These are phyloP conservation scores for Conus ventricosus DNA, from an alignment of 1,140 invertebrate genomes.

Conservation along the genomic window DNA sequence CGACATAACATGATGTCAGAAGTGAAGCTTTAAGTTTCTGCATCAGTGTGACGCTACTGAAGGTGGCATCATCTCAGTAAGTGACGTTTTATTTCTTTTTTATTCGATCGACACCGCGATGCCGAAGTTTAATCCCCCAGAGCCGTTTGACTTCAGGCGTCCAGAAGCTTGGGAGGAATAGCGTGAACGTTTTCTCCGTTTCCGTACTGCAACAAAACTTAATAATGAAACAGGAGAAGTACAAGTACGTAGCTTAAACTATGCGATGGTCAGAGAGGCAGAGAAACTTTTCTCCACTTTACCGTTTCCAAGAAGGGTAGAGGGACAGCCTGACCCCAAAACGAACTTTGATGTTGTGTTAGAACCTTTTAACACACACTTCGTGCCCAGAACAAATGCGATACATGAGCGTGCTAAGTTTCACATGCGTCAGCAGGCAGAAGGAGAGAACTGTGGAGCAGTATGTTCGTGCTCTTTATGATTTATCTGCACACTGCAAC, in stretches of 20 bases:
- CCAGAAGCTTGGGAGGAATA: too few species aligned
- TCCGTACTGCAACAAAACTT: too few species aligned
- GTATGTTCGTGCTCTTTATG: not conserved
- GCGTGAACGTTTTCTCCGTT: too few species aligned
- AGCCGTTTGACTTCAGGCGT: too few species aligned
- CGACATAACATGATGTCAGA: too few species aligned
- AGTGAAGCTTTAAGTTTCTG: too few species aligned
- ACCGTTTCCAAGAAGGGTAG: not conserved
- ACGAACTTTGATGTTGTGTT: not conserved
- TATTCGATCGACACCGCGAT: too few species aligned
- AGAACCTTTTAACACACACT: not conserved
- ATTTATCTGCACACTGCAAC: not conserved
- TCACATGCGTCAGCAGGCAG: not conserved
- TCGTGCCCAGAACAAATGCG: not conserved
- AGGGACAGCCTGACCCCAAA: not conserved
- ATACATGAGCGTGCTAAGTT: not conserved
- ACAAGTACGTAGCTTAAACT: not conserved
- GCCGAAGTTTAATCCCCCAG: too few species aligned
- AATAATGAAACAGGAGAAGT: too few species aligned
- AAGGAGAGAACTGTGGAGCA: not conserved
- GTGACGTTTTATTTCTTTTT: too few species aligned
- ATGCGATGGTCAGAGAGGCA: not conserved
- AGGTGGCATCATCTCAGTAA: too few species aligned
- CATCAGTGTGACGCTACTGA: too few species aligned
- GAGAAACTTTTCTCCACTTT: not conserved